Evolutionary conservation across 2,797 vertebrate species (phyloP), one percentile per base, ranked within the genome.

Genomic region (Periparus ater): DNA sequence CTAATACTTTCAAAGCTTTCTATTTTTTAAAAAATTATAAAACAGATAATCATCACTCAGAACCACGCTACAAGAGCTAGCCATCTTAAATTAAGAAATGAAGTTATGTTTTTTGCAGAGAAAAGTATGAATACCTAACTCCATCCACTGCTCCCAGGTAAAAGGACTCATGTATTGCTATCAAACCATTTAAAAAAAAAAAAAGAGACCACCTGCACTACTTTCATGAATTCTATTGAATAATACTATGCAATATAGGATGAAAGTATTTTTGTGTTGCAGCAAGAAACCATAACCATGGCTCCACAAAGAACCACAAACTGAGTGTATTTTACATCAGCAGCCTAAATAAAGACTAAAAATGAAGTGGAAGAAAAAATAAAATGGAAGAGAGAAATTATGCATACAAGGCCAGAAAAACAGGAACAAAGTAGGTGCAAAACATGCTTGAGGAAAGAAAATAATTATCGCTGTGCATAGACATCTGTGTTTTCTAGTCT

Each of bases 11-110:
- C 22, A 93, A 76, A 66, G 18, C 9, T 66, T 73, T 61, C 25
- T n/a, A 17, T 19, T 66, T n/a, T 5, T 0, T 0, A 61, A 38
- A 68, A 17, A 54, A 0, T 7, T 30, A 34, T 21, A 12, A 40
- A 85, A 9, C 9, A 72, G 22, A 17, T 53, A 55, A 17, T 57
- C 3, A 60, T 63, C 38, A 30, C 32, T 65, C 29, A 72, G 32
- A 78, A 79, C 19, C 23, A 70, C 10, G 27, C 4, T 38, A 60
- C 26, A 71, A 74, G 36, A 74, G 9, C 12, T 71, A 73, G 12
- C 0, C 0, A 20, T 29, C 25, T 63, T 55, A 36, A 95, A 14
- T 70, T 70, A 83, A 53, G 51, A 86, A 88, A 77, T 38, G 2
- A 66, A 76, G 13, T 26, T 45, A 34, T 5, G 3, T 12, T 60